phyloP scores from a whole-genome alignment of 2,797 vertebrate genomes.

The Poeciliopsis presidionis region DNA sequence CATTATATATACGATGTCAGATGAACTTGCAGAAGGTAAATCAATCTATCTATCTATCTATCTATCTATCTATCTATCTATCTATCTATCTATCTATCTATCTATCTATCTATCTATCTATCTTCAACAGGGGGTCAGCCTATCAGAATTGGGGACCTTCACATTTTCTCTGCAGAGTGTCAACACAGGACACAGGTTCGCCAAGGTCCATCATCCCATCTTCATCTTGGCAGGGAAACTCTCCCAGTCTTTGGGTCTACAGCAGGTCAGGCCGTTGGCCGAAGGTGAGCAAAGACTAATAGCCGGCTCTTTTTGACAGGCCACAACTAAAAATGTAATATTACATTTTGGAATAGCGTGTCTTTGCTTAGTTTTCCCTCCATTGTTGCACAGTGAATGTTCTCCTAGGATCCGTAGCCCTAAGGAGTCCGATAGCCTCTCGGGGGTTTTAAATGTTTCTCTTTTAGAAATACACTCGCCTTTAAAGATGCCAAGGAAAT shows the following conservation, averaged over 20 bases:
- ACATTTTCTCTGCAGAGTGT: conserved; percentile 82
- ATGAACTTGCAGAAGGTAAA: conserved; percentile 78
- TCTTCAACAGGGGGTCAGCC: conserved; percentile 78
- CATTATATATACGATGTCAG: conserved; percentile 77
- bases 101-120: conserved; percentile 3
- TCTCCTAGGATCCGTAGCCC: neutral
- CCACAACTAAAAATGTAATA: neutral
- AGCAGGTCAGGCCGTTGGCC: conserved; percentile 72
- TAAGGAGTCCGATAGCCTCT: neutral
- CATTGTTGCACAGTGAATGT: neutral
- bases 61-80: conserved; percentile 11
- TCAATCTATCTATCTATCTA: neutral
- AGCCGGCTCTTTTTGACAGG: neutral
- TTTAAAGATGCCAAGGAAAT: neutral
- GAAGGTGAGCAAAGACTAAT: conserved; percentile 72
- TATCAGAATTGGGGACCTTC: conserved; percentile 85
- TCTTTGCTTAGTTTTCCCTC: neutral
- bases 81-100: conserved; percentile 12
- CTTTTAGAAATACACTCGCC: neutral
- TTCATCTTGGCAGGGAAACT: conserved; percentile 84
- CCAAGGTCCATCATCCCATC: conserved; percentile 76
- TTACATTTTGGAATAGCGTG: neutral
- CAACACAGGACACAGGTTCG: conserved; percentile 72
- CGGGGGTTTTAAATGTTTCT: neutral
- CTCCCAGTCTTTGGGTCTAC: conserved; percentile 74